Conservation (phyloP, 2,888 invertebrate species). For the Eupithecia insigniata region DNA sequence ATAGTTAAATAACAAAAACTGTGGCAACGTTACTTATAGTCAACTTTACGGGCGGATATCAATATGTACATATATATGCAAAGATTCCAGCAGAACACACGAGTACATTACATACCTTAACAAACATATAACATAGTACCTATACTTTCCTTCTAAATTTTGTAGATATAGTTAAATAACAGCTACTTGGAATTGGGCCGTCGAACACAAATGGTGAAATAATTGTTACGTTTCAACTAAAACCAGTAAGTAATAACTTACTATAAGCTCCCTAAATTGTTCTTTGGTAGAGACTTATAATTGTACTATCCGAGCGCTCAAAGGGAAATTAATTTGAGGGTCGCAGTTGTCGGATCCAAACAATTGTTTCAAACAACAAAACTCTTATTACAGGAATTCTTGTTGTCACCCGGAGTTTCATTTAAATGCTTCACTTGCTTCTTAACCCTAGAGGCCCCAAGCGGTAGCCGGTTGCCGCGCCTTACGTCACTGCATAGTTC, state of each 20-base stretch:
- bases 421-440: conserved; percentile 52
- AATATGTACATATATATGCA: too few species aligned
- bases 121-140: too few species aligned
- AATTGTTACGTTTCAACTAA: conserved; percentile 20
- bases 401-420: conserved; percentile 51
- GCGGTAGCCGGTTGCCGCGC: too few species aligned
- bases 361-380: conserved; percentile 51
- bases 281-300: conserved; percentile 28
- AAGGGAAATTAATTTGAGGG: conserved; percentile 43
- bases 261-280: conserved; percentile 28
- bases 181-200: background rate
- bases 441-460: too few species aligned
- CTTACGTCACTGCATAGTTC: too few species aligned
- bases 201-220: background rate
- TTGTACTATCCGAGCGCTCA: conserved; percentile 32
- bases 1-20: background rate
- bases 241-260: conserved; percentile 14
- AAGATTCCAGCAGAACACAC: background rate
- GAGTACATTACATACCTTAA: too few species aligned
- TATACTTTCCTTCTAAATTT: background rate
- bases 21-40: background rate
- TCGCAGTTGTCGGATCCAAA: conserved; percentile 45
- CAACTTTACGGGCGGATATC: background rate
- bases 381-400: conserved; percentile 51
- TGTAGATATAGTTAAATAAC: background rate